Percentiles rank a stretch among this genome's conserved stretches.
phyloP scores from a whole-genome alignment of 2,888 invertebrate species.

The Parochlus steinenii region DNA sequence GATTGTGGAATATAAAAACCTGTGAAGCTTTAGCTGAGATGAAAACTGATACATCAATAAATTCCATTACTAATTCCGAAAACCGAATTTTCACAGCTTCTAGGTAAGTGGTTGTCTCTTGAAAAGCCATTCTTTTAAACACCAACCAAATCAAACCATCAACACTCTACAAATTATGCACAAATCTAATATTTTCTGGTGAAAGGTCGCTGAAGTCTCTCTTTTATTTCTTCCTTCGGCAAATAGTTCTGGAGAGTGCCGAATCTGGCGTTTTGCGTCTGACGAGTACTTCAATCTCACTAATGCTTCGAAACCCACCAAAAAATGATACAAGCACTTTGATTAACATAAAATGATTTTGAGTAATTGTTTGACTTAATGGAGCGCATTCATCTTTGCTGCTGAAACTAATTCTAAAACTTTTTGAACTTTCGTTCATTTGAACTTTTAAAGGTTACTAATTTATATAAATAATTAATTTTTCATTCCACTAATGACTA shows the following conservation, averaged over 20 bases:
- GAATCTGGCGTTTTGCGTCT: constrained; percentile 9
- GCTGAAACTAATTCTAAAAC: too few relatives aligned
- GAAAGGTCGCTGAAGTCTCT: too few relatives aligned
- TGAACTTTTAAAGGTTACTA: too few relatives aligned
- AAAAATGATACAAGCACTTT: too few relatives aligned
- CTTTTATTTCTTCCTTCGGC: too few relatives aligned
- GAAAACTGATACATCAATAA: constrained; percentile 50
- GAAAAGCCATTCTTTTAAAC: constrained; percentile 2
- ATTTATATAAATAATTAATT: too few relatives aligned
- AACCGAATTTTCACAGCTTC: constrained; percentile 63
- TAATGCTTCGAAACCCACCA: neutral
- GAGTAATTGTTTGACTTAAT: too few relatives aligned
- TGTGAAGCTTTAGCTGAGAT: constrained; percentile 48
- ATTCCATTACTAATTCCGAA: constrained; percentile 46
- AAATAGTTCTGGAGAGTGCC: constrained; percentile 7
- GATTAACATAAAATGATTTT: too few relatives aligned
- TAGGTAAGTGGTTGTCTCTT: constrained; percentile 42
- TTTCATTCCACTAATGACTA: too few relatives aligned
- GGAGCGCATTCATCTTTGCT: too few relatives aligned
- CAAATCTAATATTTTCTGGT: neutral
- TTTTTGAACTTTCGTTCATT: too few relatives aligned
- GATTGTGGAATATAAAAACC: constrained; percentile 56
- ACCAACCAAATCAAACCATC: neutral
- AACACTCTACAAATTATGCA: neutral
- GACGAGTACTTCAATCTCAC: constrained; percentile 1